phyloP scores from a whole-genome alignment of 2,113 vertebrate genomes.

The Genyomyrus donnyi region DNA sequence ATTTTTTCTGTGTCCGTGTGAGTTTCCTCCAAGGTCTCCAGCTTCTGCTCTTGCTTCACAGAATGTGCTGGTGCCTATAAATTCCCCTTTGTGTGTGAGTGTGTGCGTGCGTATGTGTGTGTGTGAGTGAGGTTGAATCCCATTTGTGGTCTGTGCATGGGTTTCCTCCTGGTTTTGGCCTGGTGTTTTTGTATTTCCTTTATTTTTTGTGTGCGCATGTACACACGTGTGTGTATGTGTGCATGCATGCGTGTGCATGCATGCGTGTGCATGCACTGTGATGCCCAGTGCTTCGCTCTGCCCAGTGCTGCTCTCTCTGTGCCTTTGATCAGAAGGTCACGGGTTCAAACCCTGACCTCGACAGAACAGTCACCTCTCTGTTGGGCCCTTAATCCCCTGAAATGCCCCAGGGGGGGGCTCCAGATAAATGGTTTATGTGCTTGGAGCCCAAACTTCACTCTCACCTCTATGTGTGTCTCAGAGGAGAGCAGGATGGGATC shows the following conservation, averaged over 20 bases:
- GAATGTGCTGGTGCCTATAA: neutral
- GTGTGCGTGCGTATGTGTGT: no score
- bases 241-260: neutral
- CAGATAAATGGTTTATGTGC: neutral
- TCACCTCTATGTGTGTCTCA: neutral
- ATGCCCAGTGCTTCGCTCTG: neutral
- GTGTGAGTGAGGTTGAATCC: neutral
- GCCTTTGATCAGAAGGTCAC: neutral
- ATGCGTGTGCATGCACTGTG: neutral
- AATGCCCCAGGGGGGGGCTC: neutral
- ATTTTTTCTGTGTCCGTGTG: neutral
- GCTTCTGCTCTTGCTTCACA: neutral
- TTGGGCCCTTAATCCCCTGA: neutral
- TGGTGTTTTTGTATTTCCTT: neutral
- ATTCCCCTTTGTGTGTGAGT: no score
- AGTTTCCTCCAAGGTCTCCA: neutral
- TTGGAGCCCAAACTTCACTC: neutral
- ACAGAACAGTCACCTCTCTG: neutral
- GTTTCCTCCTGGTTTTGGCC: neutral
- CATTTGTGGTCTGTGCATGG: neutral
- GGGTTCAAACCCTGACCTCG: neutral
- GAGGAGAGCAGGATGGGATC: neutral
- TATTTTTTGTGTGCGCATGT: neutral
- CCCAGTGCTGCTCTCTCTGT: neutral
- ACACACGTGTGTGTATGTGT: neutral